Evolutionary conservation across 2,797 vertebrate genomes (phyloP).

Genomic region (Chelidonichthys spinosus): DNA sequence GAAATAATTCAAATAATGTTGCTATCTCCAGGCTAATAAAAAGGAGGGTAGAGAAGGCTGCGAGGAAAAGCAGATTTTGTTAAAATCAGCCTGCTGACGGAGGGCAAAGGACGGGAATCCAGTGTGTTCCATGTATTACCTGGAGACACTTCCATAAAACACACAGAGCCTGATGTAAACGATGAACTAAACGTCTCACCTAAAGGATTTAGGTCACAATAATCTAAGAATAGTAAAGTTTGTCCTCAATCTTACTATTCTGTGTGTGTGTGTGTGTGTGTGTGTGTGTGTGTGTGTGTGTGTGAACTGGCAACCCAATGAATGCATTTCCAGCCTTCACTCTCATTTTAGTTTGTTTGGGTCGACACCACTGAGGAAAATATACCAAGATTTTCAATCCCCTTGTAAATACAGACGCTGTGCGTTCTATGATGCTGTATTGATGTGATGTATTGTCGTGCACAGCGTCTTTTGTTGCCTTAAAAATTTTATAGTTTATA

Average conservation of each 20-base stretch:
- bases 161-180: neutral
- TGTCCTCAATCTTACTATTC: neutral
- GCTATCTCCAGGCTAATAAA: constrained; percentile 27
- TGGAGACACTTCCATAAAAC: neutral
- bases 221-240: neutral
- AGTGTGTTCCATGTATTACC: constrained; percentile 11
- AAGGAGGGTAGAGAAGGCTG: constrained; percentile 1
- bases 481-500: too few species aligned
- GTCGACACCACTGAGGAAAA: too few species aligned
- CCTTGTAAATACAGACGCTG: too few species aligned
- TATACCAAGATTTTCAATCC: too few species aligned
- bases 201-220: neutral
- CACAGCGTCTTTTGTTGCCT: too few species aligned
- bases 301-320: too few species aligned
- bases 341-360: too few species aligned
- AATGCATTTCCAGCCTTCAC: too few species aligned
- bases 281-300: too few species aligned
- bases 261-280: too few species aligned
- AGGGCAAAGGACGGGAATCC: constrained; percentile 33
- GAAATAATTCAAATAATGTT: constrained; percentile 37
- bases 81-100: constrained; percentile 37
- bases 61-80: constrained; percentile 18
- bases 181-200: neutral
- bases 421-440: too few species aligned
- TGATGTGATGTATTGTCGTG: too few species aligned